A percentile compares a stretch with the other conserved stretches of the same genome.
Conservation (phyloP, 2,113 vertebrate species). For the Piaya cayana region DNA sequence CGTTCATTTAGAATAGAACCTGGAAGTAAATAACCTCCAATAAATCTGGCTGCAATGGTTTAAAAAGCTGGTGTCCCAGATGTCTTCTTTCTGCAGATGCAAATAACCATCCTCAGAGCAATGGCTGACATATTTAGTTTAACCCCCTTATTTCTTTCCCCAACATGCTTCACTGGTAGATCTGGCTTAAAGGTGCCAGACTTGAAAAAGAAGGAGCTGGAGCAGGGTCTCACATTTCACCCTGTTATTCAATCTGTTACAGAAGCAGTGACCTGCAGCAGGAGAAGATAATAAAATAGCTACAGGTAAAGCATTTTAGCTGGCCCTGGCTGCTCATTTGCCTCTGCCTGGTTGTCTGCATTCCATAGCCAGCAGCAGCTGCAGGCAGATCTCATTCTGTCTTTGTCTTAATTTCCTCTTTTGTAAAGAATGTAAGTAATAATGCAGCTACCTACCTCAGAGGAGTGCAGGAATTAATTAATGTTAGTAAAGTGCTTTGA, state of each 20-base stretch:
- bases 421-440: slow-evolving; percentile 44
- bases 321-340: accelerated
- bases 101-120: background rate
- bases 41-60: background rate
- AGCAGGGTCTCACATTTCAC: background rate
- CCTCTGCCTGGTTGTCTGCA: background rate
- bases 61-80: background rate
- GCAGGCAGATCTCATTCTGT: background rate
- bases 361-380: background rate
- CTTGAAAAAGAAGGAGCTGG: background rate
- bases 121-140: background rate
- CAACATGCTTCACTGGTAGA: background rate
- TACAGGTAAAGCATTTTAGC: background rate
- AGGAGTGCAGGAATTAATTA: slow-evolving; percentile 62
- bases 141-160: background rate
- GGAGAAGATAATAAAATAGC: background rate
- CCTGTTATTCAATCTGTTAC: background rate
- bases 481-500: slow-evolving; percentile 66
- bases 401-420: slow-evolving; percentile 26
- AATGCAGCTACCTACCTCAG: slow-evolving; percentile 35
- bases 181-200: background rate
- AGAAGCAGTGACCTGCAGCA: background rate
- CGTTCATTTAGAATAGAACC: background rate
- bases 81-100: background rate
- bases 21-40: background rate